A percentile compares a stretch with the other conserved stretches of the same genome.
Evolutionary conservation across 2,797 vertebrate species (phyloP).

Genomic region (Enteromius afrohamiltoni): DNA sequence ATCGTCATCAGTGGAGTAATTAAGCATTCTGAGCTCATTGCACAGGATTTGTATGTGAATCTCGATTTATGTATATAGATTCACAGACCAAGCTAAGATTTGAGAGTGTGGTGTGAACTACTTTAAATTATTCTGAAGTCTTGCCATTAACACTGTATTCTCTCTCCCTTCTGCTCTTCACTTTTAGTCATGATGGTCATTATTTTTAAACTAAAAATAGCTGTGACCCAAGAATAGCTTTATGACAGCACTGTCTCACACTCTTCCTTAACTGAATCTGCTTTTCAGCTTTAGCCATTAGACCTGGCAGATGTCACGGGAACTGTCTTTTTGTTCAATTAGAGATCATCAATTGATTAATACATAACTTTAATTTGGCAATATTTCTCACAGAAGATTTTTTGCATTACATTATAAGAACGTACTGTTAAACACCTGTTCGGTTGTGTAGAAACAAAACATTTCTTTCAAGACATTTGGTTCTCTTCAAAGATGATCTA

Average conservation of each 20-base stretch:
- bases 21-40: background rate
- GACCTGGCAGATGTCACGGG: background rate
- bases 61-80: background rate
- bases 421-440: background rate
- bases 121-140: background rate
- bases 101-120: background rate
- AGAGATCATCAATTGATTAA: constrained; percentile 7
- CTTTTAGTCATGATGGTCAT: constrained; percentile 36
- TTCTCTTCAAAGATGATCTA: constrained; percentile 39
- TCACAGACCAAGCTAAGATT: background rate
- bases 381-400: background rate
- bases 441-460: background rate
- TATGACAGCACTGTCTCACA: constrained; percentile 32
- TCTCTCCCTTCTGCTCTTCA: background rate
- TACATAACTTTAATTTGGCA: background rate
- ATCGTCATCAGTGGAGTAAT: background rate
- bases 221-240: constrained; percentile 43
- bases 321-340: constrained; percentile 16
- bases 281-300: constrained; percentile 20
- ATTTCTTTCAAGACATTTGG: background rate
- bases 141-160: background rate
- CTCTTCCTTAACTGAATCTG: constrained; percentile 34
- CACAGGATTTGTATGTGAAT: background rate
- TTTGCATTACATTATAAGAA: background rate
- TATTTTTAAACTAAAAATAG: constrained; percentile 52